Evolutionary conservation across 1,140 invertebrate species (phyloP).

Genomic region (Trichoplusia ni): DNA sequence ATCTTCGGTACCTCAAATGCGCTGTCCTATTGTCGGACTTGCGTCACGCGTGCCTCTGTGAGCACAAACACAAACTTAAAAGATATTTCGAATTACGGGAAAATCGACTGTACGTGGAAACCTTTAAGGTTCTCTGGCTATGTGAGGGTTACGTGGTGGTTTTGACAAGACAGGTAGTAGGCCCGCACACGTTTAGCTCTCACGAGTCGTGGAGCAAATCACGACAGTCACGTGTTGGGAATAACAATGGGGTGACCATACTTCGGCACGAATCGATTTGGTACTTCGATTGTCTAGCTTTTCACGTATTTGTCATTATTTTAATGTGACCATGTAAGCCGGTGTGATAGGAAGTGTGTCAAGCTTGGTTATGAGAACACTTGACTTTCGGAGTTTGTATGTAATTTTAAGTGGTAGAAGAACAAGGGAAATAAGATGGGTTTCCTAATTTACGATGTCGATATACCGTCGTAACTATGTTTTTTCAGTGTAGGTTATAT

Average conservation of each 20-base stretch:
- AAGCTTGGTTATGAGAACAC: too few species aligned
- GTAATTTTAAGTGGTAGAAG: too few species aligned
- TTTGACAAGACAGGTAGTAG: constrained; percentile 27
- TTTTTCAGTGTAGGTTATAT: too few species aligned
- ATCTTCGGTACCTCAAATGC: constrained; percentile 1
- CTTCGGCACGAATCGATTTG: constrained; percentile 35
- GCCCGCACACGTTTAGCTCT: constrained; percentile 36
- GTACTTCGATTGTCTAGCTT: constrained; percentile 22
- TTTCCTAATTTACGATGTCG: too few species aligned
- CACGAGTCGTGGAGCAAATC: constrained; percentile 34
- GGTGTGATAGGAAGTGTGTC: neutral
- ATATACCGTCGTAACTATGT: too few species aligned
- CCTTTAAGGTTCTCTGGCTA: neutral
- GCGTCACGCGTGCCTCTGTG: neutral
- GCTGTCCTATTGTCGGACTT: neutral
- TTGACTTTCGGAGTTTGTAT: too few species aligned
- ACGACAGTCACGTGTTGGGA: constrained; percentile 41
- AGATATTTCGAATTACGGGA: neutral
- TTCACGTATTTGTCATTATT: constrained; percentile 27
- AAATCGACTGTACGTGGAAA: neutral
- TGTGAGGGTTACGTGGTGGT: neutral
- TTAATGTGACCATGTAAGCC: constrained; percentile 24
- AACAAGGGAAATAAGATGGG: too few species aligned
- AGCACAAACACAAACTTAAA: neutral
- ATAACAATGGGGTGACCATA: constrained; percentile 41